Conservation (phyloP, 2,888 invertebrate genomes). For the Orthosia gothica region DNA sequence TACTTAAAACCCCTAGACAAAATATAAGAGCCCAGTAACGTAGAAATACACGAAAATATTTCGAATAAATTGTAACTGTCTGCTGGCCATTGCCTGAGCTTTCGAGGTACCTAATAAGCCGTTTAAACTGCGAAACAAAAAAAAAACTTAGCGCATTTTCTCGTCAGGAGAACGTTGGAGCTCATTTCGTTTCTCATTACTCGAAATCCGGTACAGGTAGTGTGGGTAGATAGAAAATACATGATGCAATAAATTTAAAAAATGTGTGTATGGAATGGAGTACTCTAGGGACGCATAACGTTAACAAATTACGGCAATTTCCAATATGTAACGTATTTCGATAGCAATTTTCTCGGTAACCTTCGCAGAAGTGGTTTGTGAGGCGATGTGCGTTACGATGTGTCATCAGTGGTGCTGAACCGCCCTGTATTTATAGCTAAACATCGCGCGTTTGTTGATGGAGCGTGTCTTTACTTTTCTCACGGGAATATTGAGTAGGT, state of each 20-base stretch:
- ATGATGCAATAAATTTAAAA: conserved; percentile 72
- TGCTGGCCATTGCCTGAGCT: conserved; percentile 50
- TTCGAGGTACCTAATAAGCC: conserved; percentile 59
- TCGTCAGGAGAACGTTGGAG: conserved; percentile 60
- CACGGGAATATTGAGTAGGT: too few relatives aligned
- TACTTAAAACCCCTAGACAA: conserved; percentile 33
- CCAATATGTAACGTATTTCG: conserved; percentile 82
- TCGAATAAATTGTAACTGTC: conserved; percentile 58
- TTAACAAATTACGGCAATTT: conserved; percentile 84
- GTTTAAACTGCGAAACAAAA: conserved; percentile 50
- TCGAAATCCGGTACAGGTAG: conserved; percentile 66
- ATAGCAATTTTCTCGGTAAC: conserved; percentile 76
- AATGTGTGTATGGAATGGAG: conserved; percentile 56
- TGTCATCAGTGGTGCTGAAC: conserved; percentile 50
- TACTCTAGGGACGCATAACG: conserved; percentile 78
- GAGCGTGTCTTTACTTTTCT: conserved; percentile 4
- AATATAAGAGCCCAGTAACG: conserved; percentile 42
- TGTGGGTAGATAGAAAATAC: conserved; percentile 70
- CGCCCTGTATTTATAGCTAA: conserved; percentile 22
- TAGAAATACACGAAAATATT: conserved; percentile 59
- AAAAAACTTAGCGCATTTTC: conserved; percentile 53
- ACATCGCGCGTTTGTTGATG: not conserved
- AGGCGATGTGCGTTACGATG: conserved; percentile 38
- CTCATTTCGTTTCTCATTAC: conserved; percentile 72
- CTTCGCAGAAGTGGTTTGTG: conserved; percentile 37